phyloP scores from a whole-genome alignment of 2,797 vertebrate genomes.

The Xenops minutus region DNA sequence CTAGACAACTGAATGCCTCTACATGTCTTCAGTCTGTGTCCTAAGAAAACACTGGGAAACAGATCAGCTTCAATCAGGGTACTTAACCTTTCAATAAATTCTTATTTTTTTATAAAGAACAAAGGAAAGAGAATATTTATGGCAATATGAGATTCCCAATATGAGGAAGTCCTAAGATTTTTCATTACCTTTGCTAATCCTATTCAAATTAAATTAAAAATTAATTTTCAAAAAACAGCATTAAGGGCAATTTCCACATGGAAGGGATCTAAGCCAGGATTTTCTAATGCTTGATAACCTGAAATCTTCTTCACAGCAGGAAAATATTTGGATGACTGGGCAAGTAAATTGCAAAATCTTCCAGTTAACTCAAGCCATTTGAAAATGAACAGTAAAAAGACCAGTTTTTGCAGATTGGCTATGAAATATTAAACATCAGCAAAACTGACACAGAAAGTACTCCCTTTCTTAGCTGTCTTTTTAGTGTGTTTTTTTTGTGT shows the following conservation, averaged over 20 bases:
- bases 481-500: not conserved
- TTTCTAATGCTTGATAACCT: not conserved
- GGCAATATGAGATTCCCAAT: not conserved
- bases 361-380: not conserved
- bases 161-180: not conserved
- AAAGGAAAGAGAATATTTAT: not conserved
- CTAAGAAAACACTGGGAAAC: not conserved
- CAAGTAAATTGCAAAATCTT: not conserved
- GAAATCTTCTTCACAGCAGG: not conserved
- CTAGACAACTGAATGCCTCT: not conserved
- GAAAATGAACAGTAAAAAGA: not conserved
- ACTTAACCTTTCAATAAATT: not conserved
- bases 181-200: not conserved
- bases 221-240: not conserved
- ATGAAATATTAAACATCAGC: not conserved
- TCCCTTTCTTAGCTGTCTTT: not conserved
- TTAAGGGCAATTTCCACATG: not conserved
- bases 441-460: not conserved
- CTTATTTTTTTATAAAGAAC: not conserved
- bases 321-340: not conserved
- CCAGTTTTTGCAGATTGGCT: not conserved
- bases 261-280: not conserved
- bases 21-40: not conserved
- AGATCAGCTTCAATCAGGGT: not conserved
- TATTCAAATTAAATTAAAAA: not conserved